A percentile compares a stretch with the other conserved stretches of the same genome.
These are phyloP conservation scores for Agapornis canus DNA, from an alignment of 2,797 vertebrate species.

Conservation along the genomic window DNA sequence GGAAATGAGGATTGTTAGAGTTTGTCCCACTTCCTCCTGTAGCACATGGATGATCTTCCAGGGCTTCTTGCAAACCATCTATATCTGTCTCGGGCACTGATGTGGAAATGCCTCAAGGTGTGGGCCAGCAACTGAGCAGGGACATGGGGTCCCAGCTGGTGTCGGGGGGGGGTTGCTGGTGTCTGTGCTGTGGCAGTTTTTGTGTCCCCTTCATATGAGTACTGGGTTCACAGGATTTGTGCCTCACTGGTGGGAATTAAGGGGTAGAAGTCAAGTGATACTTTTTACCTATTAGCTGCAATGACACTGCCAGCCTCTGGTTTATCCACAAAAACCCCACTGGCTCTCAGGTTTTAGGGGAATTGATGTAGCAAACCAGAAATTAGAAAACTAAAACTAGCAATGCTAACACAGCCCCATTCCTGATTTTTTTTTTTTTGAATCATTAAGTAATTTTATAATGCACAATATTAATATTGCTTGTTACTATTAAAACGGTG, in stretches of 20 bases:
- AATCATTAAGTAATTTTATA: neutral
- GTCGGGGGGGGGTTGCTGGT: neutral
- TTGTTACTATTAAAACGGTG: neutral
- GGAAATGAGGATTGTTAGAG: neutral
- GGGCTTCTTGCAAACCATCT: neutral
- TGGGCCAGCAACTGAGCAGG: neutral
- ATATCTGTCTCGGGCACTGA: neutral
- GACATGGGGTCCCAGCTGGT: neutral
- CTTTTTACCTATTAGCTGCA: neutral
- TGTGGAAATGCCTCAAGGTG: neutral
- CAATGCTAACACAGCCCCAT: neutral
- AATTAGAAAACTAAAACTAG: neutral
- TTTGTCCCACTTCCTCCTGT: neutral
- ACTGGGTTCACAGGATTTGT: neutral
- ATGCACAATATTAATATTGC: neutral
- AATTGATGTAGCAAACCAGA: fast-evolving
- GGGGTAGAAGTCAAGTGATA: neutral
- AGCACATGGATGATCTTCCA: neutral
- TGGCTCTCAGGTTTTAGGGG: neutral
- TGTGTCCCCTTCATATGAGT: fast-evolving
- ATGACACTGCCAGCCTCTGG: fast-evolving
- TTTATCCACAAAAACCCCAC: neutral
- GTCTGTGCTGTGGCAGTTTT: neutral
- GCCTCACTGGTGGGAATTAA: neutral
- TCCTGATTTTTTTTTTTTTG: neutral